A percentile compares a stretch with the other conserved stretches of the same genome.
Evolutionary conservation across 2,797 vertebrate genomes (phyloP).

Genomic region (Sphenodon punctatus): DNA sequence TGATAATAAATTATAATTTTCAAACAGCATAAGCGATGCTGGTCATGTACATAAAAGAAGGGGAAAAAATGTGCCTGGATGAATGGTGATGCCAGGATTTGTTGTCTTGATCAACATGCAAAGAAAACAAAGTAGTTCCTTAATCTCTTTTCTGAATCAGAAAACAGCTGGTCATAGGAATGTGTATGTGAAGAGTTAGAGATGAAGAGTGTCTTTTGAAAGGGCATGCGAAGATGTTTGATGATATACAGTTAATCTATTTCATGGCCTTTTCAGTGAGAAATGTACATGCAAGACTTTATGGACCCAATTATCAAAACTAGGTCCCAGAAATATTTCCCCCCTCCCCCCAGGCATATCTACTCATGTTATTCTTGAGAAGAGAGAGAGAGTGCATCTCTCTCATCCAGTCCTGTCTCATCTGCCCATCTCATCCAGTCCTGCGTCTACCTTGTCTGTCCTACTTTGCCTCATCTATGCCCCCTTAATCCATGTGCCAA

Average conservation of each 20-base stretch:
- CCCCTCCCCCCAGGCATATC: too few relatives aligned
- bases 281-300: not conserved
- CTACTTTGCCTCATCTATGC: too few relatives aligned
- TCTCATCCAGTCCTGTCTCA: too few relatives aligned
- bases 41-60: not conserved
- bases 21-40: not conserved
- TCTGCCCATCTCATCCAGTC: too few relatives aligned
- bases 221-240: not conserved
- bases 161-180: not conserved
- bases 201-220: fast-evolving
- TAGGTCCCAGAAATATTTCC: too few relatives aligned
- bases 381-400: too few relatives aligned
- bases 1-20: not conserved
- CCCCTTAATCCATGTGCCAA: too few relatives aligned
- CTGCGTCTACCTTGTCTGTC: too few relatives aligned
- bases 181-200: not conserved
- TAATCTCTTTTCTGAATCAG: not conserved
- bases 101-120: not conserved
- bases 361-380: too few relatives aligned
- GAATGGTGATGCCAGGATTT: not conserved
- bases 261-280: not conserved
- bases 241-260: not conserved
- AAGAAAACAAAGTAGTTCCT: not conserved
- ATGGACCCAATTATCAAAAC: too few relatives aligned
- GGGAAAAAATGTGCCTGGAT: not conserved